Evolutionary conservation across 2,888 invertebrate species (phyloP), one percentile per base, ranked within the genome.

Genomic region (Neoaliturus tenellus): DNA sequence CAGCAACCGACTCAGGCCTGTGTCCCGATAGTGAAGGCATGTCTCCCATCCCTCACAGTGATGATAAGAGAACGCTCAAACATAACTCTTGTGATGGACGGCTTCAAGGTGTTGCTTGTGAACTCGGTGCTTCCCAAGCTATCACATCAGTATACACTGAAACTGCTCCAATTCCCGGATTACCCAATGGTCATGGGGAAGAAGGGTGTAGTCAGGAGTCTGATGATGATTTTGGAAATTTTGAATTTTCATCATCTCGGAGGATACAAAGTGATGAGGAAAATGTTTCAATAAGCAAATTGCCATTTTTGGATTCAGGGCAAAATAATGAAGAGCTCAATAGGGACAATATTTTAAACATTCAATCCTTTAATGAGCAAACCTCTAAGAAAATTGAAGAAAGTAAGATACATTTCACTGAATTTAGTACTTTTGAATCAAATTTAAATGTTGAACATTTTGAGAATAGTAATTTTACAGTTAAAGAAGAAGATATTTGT

Each of bases 1-100:
- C 84, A 20, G 73, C 80, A 48, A 62, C 80, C 28, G 84, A 84
- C 33, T 84, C 84, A 20, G 84, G 84, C 10, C 58, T 84, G 10
- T 84, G 84, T 62, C 84, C 62, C 17, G 81, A 71, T 31, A 84
- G 84, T 62, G 84, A 84, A 48, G 84, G 84, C 0, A 62, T 84
- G 55, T 84, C 84, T 10, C 84, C 84, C n/a, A 48, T 28, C n/a
- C 84, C 84, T 31, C 84, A 81, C 44, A 84, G 81, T 25, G 81
- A 84, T 73, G 84, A 84, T 14, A 81, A 83, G 71, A 41, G 71
- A 31, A 62, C 62, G 39, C 39, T 44, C 44, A 41, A 75, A 44
- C 62, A 62, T 10, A 62, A 62, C 28, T 62, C 28, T 25, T 28
- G 28, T 62, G 25, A 28, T 25, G 31, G 10, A 51, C 51, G n/a